These are phyloP conservation scores for Hycleus cichorii DNA, from an alignment of 1,140 invertebrate genomes.

Conservation along the genomic window DNA sequence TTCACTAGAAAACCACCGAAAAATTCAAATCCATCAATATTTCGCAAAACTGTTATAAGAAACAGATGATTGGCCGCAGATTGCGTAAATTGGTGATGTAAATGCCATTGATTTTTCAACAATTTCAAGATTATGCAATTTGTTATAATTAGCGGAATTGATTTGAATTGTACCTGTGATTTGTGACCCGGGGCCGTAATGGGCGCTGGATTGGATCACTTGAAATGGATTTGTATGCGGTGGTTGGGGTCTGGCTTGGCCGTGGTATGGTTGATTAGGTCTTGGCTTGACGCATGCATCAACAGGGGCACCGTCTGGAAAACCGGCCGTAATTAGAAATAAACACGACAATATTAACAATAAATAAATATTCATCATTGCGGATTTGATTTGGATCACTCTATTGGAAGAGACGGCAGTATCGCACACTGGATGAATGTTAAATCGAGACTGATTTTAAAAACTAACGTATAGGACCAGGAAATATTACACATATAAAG, in stretches of 20 bases:
- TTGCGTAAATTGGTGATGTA: neutral
- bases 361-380: neutral
- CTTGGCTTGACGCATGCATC: conserved; percentile 66
- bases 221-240: conserved; percentile 55
- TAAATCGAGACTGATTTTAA: conserved; percentile 4
- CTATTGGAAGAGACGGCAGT: neutral
- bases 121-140: neutral
- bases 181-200: conserved; percentile 56
- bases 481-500: conserved; percentile 1
- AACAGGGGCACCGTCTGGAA: conserved; percentile 69
- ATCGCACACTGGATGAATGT: conserved; percentile 1
- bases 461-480: conserved; percentile 14
- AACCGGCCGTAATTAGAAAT: conserved; percentile 37
- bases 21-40: neutral
- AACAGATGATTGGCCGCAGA: neutral
- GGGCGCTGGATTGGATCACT: conserved; percentile 52
- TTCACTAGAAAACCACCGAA: conserved; percentile 43
- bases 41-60: neutral
- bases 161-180: conserved; percentile 49
- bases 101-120: neutral
- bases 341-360: conserved; percentile 11
- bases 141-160: neutral
- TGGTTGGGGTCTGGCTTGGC: conserved; percentile 56
- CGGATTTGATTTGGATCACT: neutral
- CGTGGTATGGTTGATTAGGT: conserved; percentile 67